Percentiles rank a stretch among this genome's conserved stretches.
phyloP scores from a whole-genome alignment of 2,113 vertebrate genomes.

The Pionites leucogaster region DNA sequence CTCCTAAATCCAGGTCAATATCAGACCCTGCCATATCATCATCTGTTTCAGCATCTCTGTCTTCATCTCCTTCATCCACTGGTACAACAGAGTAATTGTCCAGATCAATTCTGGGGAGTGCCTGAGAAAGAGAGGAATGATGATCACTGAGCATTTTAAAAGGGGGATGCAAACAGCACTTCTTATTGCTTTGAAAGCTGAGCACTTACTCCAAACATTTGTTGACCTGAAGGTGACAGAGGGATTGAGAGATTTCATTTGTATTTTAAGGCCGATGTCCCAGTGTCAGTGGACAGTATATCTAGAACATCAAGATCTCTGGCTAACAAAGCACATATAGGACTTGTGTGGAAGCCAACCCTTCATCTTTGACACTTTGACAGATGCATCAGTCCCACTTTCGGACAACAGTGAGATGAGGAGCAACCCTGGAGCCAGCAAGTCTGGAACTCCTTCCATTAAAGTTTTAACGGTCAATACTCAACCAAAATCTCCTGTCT shows the following conservation, averaged over 20 bases:
- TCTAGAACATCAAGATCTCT: background rate
- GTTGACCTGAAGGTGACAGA: background rate
- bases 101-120: slow-evolving; percentile 85
- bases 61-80: slow-evolving; percentile 88
- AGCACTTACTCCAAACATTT: background rate
- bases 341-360: background rate
- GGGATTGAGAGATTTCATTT: background rate
- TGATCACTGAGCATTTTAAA: background rate
- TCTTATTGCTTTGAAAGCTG: background rate
- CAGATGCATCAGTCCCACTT: background rate
- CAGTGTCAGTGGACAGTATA: background rate
- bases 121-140: slow-evolving; percentile 56
- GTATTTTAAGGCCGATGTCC: background rate
- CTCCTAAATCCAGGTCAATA: slow-evolving; percentile 85
- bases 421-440: background rate
- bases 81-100: slow-evolving; percentile 90
- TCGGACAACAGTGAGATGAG: background rate
- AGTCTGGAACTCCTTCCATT: background rate
- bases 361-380: background rate
- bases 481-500: background rate
- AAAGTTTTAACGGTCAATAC: background rate
- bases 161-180: background rate
- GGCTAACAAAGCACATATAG: background rate
- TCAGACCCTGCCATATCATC: slow-evolving; percentile 82
- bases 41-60: slow-evolving; percentile 84